These are phyloP conservation scores for Gymnocephalus cernua DNA, from an alignment of 2,113 vertebrate species.

Conservation along the genomic window DNA sequence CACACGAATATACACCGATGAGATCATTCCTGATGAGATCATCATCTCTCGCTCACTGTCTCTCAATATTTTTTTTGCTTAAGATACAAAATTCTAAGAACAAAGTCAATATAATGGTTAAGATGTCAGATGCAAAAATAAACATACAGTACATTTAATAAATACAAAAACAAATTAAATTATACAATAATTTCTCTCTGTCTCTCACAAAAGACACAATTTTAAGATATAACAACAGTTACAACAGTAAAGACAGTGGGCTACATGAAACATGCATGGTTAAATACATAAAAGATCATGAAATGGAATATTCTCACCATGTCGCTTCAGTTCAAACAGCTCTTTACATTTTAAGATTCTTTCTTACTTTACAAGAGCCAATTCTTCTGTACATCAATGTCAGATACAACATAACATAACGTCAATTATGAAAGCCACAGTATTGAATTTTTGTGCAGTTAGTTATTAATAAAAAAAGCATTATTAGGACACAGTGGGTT, in stretches of 20 bases:
- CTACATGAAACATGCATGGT: slow-evolving; percentile 3
- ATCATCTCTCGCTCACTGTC: slow-evolving; percentile 9
- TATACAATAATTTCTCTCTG: neutral
- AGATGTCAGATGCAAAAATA: slow-evolving; percentile 4
- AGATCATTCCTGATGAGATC: slow-evolving; percentile 76
- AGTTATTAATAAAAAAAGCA: no score
- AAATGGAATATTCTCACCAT: neutral
- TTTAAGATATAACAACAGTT: neutral
- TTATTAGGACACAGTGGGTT: neutral
- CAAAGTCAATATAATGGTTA: neutral
- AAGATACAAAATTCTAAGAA: neutral
- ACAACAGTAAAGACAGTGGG: neutral
- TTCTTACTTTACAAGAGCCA: neutral
- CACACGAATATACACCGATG: slow-evolving; percentile 50
- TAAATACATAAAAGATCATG: slow-evolving; percentile 41
- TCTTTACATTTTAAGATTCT: slow-evolving; percentile 8
- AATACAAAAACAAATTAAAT: neutral
- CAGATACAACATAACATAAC: slow-evolving; percentile 8
- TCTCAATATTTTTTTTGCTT: neutral
- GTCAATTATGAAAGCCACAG: neutral
- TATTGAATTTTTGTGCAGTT: neutral
- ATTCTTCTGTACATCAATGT: neutral
- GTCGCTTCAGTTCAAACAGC: slow-evolving; percentile 16
- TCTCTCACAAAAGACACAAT: neutral
- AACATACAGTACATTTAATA: neutral